Percentiles rank a stretch among this genome's conserved stretches.
These are phyloP conservation scores for Campoplex nolae DNA, from an alignment of 2,888 invertebrate genomes.

Conservation along the genomic window DNA sequence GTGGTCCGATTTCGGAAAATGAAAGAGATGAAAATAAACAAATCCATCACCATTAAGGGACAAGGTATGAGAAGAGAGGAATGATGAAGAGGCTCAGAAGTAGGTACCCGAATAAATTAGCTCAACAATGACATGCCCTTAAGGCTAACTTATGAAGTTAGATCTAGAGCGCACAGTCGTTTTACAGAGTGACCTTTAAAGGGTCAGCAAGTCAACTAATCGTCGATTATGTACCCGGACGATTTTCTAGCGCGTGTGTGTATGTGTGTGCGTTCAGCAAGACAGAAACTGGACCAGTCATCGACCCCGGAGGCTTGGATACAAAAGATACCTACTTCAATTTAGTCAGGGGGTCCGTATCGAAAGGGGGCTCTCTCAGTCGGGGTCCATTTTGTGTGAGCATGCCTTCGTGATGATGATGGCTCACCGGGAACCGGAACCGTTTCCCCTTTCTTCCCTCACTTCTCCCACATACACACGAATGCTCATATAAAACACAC, in stretches of 20 bases:
- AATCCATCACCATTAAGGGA: background rate
- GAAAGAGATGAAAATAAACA: background rate
- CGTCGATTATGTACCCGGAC: background rate
- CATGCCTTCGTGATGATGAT: conserved; percentile 55
- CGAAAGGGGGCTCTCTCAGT: conserved; percentile 46
- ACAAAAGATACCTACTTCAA: conserved; percentile 45
- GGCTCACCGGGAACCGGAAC: conserved; percentile 67
- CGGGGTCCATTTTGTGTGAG: conserved; percentile 59
- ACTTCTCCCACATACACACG: background rate
- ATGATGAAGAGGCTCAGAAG: background rate
- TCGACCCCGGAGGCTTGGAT: conserved; percentile 60
- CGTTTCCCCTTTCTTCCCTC: conserved; percentile 12
- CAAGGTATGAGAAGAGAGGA: background rate
- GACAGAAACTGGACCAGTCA: conserved; percentile 59
- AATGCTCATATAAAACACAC: background rate
- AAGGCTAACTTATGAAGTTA: background rate
- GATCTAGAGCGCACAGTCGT: background rate
- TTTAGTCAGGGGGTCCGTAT: conserved; percentile 52
- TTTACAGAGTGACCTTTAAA: background rate
- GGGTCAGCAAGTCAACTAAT: conserved; percentile 26
- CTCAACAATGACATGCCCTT: conserved; percentile 3
- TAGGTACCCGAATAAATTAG: background rate
- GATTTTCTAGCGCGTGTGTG: background rate
- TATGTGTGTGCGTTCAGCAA: background rate
- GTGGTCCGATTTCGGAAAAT: background rate